Conservation (phyloP, 2,888 invertebrate species). For the Hedychridium roseum region DNA sequence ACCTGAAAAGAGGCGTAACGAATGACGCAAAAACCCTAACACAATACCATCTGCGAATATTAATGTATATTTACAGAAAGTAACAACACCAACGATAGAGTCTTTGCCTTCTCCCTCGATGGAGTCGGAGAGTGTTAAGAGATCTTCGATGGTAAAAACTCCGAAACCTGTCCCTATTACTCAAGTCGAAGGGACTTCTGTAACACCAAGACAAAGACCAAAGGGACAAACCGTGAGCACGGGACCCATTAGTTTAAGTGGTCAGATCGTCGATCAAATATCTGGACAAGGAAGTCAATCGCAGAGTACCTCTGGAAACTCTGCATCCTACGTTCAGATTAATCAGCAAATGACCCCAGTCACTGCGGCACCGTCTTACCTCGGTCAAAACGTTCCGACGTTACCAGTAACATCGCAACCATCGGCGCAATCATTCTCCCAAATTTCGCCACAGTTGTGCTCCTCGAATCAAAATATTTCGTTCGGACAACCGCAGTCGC, state of each 20-base stretch:
- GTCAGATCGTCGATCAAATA: conserved; percentile 60
- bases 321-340: conserved; percentile 45
- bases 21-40: no score
- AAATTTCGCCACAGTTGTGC: conserved; percentile 49
- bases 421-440: conserved; percentile 38
- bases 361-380: conserved; percentile 43
- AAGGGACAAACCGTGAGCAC: conserved; percentile 68
- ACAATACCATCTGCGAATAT: no score
- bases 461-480: conserved; percentile 51
- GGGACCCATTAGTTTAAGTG: conserved; percentile 58
- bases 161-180: conserved; percentile 63
- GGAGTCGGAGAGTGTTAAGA: conserved; percentile 74
- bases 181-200: conserved; percentile 77
- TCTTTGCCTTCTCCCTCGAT: conserved; percentile 72
- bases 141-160: conserved; percentile 66
- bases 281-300: conserved; percentile 55
- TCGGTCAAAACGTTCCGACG: conserved; percentile 32
- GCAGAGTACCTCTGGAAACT: conserved; percentile 44
- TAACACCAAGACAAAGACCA: conserved; percentile 83
- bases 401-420: conserved; percentile 40
- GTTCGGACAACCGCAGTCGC: conserved; percentile 43
- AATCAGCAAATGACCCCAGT: conserved; percentile 47
- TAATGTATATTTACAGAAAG: conserved; percentile 67
- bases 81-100: conserved; percentile 71
- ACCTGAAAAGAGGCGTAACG: no score